Evolutionary conservation across 92 coral and sea anemone species (phyloP).

Genomic region (Actinostola sp.): DNA sequence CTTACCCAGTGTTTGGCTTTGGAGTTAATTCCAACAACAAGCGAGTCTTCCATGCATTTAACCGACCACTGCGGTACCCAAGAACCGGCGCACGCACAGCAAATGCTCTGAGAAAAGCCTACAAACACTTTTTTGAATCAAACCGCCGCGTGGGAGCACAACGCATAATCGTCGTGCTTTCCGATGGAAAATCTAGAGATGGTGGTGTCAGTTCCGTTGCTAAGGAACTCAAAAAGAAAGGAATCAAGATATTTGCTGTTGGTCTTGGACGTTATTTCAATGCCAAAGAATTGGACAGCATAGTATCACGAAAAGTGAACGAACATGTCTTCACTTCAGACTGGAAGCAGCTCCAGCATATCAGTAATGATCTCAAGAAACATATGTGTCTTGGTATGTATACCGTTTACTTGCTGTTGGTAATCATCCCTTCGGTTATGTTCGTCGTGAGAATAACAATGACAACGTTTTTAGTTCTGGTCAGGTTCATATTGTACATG

Average conservation of each 20-base stretch:
- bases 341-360: conserved; percentile 78
- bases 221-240: conserved; percentile 32
- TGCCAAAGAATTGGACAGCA: conserved; percentile 62
- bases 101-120: conserved; percentile 62
- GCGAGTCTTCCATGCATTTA: conserved; percentile 47
- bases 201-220: conserved; percentile 47
- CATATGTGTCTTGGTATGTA: conserved; percentile 74
- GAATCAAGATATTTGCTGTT: conserved; percentile 59
- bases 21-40: conserved; percentile 58
- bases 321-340: conserved; percentile 83
- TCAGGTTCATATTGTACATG: background rate
- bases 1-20: conserved; percentile 56
- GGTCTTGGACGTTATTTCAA: conserved; percentile 83
- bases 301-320: conserved; percentile 64
- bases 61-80: conserved; percentile 56
- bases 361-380: conserved; percentile 65
- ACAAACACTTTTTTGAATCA: conserved; percentile 26
- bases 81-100: conserved; percentile 81
- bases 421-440: too few species aligned
- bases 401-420: too few species aligned
- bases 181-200: conserved; percentile 80
- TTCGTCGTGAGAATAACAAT: too few species aligned
- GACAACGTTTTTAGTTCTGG: background rate
- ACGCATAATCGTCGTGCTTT: conserved; percentile 69
- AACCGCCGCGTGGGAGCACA: conserved; percentile 43